Conservation (phyloP, 2,888 invertebrate species). For the Sisyra nigra region DNA sequence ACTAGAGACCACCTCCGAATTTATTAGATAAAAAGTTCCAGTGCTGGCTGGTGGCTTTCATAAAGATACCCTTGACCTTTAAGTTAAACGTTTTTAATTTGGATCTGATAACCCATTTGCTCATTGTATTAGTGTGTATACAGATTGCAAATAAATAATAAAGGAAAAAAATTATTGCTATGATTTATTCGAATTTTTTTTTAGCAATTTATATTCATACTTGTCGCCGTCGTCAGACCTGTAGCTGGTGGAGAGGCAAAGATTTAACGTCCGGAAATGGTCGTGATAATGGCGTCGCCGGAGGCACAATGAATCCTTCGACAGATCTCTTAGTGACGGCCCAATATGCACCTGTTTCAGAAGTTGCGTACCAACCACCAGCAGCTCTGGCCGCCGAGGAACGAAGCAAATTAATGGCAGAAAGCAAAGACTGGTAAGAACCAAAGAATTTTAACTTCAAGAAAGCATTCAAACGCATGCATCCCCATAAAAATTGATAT, state of each 20-base stretch:
- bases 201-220: constrained; percentile 11
- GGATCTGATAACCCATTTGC: no score
- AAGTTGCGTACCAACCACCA: constrained; percentile 43
- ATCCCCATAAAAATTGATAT: no score
- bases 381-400: constrained; percentile 38
- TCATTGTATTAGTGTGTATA: no score
- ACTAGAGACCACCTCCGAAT: no score
- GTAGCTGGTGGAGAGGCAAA: constrained; percentile 23
- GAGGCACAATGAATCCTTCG: constrained; percentile 54
- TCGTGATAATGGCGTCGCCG: constrained; percentile 29
- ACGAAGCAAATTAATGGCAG: constrained; percentile 56
- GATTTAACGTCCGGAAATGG: constrained; percentile 35
- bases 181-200: no score
- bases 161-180: no score
- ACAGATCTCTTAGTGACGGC: constrained; percentile 57
- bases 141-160: no score
- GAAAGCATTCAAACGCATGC: no score
- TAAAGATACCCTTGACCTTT: no score
- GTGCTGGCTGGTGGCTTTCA: no score
- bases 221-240: constrained; percentile 16
- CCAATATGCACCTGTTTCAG: constrained; percentile 60
- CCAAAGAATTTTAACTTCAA: not conserved
- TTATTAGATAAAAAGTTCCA: no score
- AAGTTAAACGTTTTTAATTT: no score
- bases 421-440: constrained; percentile 54